A percentile compares a stretch with the other conserved stretches of the same genome.
These are phyloP conservation scores for Bos indicus DNA, from an alignment of 2,113 vertebrate species.

Conservation along the genomic window DNA sequence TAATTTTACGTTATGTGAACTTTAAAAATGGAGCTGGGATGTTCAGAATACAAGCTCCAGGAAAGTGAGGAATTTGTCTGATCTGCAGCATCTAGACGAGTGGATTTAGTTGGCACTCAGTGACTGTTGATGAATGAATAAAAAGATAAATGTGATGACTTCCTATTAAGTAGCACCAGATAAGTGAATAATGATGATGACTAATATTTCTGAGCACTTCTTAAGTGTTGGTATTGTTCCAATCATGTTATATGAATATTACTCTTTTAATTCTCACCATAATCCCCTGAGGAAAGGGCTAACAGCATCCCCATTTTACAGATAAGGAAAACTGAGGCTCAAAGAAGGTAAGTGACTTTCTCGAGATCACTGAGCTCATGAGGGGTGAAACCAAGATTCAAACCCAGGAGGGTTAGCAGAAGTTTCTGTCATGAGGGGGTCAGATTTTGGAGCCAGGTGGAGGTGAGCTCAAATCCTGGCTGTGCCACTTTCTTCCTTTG, in stretches of 20 bases:
- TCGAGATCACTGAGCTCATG: not conserved
- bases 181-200: not conserved
- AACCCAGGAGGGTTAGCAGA: not conserved
- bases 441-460: not conserved
- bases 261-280: not conserved
- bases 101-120: not conserved
- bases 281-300: not conserved
- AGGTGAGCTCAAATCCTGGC: not conserved
- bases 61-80: not conserved
- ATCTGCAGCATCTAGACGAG: not conserved
- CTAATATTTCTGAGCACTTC: not conserved
- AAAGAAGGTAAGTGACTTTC: not conserved
- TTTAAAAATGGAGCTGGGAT: not conserved
- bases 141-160: too few relatives aligned
- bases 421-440: accelerated
- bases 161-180: not conserved
- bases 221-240: not conserved
- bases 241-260: not conserved
- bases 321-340: not conserved
- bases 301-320: not conserved
- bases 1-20: not conserved
- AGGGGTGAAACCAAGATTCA: not conserved
- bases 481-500: not conserved
- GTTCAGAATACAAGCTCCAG: not conserved
- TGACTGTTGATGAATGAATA: too few relatives aligned